Evolutionary conservation across 2,797 vertebrate species (phyloP).

Genomic region (Chloroceryle amazona): DNA sequence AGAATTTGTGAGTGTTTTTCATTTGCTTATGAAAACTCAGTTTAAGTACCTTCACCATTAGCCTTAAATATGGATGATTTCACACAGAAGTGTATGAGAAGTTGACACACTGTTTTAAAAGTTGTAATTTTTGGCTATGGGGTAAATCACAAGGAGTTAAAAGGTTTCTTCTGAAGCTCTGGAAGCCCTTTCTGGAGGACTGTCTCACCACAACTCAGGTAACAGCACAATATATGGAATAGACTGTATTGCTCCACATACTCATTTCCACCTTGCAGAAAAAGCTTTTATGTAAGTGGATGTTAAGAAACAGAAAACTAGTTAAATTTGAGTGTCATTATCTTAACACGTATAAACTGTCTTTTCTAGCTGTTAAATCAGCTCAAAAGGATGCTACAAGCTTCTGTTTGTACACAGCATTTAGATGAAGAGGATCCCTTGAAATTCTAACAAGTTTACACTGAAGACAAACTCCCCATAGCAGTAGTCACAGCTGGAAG

Average conservation of each 20-base stretch:
- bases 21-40: no score
- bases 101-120: no score
- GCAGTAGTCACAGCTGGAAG: not conserved
- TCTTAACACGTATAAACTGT: not conserved
- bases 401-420: not conserved
- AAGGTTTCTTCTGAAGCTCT: not conserved
- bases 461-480: not conserved
- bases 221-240: rapidly evolving
- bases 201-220: not conserved
- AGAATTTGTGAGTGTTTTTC: no score
- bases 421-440: not conserved
- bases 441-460: not conserved
- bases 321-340: not conserved
- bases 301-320: not conserved
- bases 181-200: not conserved
- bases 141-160: not conserved
- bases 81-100: no score
- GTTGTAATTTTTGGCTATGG: not conserved
- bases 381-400: not conserved
- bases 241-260: not conserved
- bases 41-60: no score
- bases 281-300: not conserved
- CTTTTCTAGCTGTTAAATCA: not conserved
- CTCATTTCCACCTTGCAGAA: not conserved
- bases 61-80: no score